A percentile compares a stretch with the other conserved stretches of the same genome.
These are phyloP conservation scores for Colaptes auratus DNA, from an alignment of 2,113 vertebrate genomes.

Conservation along the genomic window DNA sequence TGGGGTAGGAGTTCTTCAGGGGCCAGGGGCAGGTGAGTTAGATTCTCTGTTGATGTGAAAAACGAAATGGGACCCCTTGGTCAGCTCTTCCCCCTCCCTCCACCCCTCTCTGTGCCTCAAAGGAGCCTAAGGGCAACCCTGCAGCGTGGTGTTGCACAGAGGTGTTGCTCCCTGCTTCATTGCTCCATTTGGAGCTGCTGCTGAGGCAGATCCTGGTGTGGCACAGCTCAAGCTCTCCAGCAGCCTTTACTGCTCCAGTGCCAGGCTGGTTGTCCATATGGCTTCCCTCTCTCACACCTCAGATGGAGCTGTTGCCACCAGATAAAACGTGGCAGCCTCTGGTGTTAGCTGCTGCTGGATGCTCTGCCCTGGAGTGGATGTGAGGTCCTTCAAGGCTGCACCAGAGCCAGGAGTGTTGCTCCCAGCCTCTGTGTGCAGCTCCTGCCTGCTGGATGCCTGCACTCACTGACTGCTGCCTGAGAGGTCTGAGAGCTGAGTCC, in stretches of 20 bases:
- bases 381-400: neutral
- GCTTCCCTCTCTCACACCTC: neutral
- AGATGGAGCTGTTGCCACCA: neutral
- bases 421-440: accelerated
- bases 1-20: neutral
- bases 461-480: neutral
- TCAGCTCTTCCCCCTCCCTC: neutral
- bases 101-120: accelerated
- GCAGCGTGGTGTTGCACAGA: accelerated
- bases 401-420: accelerated
- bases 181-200: neutral
- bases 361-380: neutral
- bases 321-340: neutral
- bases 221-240: neutral
- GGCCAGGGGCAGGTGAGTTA: neutral
- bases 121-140: neutral
- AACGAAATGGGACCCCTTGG: neutral
- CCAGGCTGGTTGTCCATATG: neutral
- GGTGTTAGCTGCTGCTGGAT: neutral
- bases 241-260: neutral
- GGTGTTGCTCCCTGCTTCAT: accelerated
- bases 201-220: neutral
- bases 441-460: neutral
- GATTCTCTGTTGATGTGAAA: neutral
- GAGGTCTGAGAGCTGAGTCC: too few species aligned